These are phyloP conservation scores for Drosophila tropicalis DNA, from an alignment of 1,140 invertebrate species.

Conservation along the genomic window DNA sequence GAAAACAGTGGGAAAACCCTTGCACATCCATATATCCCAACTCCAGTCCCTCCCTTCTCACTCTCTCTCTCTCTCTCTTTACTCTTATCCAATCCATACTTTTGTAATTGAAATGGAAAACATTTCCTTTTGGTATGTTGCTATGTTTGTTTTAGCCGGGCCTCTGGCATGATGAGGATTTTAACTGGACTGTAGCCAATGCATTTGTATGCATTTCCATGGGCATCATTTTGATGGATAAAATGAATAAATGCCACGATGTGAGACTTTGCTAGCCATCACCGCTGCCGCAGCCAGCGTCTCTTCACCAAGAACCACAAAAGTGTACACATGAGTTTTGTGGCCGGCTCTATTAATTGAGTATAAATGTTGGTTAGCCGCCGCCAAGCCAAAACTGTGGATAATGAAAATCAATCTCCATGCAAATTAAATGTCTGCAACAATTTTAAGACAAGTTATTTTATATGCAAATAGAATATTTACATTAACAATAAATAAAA, in stretches of 20 bases:
- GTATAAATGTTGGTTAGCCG: constrained; percentile 71
- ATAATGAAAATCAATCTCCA: constrained; percentile 1
- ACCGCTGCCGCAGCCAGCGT: neutral
- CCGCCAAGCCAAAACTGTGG: constrained; percentile 1
- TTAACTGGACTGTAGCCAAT: constrained; percentile 42
- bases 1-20: constrained; percentile 55
- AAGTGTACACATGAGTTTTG: constrained; percentile 52
- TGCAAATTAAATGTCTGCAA: neutral
- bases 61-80: neutral
- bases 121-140: constrained; percentile 57
- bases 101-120: constrained; percentile 81
- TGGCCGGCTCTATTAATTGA: constrained; percentile 67
- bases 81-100: constrained; percentile 27
- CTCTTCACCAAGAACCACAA: constrained; percentile 14
- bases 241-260: constrained; percentile 57
- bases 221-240: constrained; percentile 70
- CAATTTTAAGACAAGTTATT: neutral
- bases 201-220: constrained; percentile 56
- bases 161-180: constrained; percentile 46
- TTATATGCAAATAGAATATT: neutral
- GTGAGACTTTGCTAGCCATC: constrained; percentile 2
- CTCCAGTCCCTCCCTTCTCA: neutral
- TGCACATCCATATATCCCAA: neutral
- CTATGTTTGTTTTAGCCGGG: constrained; percentile 52
- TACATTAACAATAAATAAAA: neutral